Percentiles rank a stretch among this genome's conserved stretches.
Conservation (phyloP, 1,140 invertebrate species). For the Caenorhabditis latens region DNA sequence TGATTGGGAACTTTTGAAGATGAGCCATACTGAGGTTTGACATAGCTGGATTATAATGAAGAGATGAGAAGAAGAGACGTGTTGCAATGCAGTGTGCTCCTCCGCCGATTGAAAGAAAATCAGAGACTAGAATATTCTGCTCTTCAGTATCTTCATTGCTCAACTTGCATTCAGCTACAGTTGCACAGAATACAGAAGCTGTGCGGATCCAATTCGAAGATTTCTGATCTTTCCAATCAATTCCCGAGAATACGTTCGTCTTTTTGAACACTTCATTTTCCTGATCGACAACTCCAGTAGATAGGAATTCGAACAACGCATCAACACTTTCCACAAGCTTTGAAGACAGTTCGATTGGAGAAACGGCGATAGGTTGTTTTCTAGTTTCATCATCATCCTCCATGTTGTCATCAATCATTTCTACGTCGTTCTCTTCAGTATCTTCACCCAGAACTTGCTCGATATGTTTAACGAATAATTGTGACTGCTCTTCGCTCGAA, state of each 20-base stretch:
- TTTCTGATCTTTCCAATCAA: constrained; percentile 23
- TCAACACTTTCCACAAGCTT: constrained; percentile 28
- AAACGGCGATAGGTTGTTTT: neutral
- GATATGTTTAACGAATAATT: neutral
- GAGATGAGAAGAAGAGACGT: constrained; percentile 16
- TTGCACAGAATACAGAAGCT: neutral
- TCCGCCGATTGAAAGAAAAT: neutral
- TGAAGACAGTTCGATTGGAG: neutral
- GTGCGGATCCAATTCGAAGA: constrained; percentile 20
- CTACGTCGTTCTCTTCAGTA: neutral
- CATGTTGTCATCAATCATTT: neutral
- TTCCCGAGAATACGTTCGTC: neutral
- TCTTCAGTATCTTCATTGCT: neutral
- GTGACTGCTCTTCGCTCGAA: neutral
- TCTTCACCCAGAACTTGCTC: neutral
- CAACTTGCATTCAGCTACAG: neutral
- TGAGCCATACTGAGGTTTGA: constrained; percentile 32
- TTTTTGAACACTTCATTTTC: constrained; percentile 23
- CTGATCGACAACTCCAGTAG: constrained; percentile 3
- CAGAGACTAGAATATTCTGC: constrained; percentile 8
- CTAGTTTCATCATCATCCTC: neutral
- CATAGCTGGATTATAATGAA: constrained; percentile 36
- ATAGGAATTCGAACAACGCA: constrained; percentile 4
- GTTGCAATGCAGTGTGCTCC: constrained; percentile 25
- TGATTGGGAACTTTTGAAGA: constrained; percentile 52